Evolutionary conservation across 1,140 invertebrate genomes (phyloP), one percentile per base, ranked within the genome.

Genomic region (Schlechtendalia chinensis): DNA sequence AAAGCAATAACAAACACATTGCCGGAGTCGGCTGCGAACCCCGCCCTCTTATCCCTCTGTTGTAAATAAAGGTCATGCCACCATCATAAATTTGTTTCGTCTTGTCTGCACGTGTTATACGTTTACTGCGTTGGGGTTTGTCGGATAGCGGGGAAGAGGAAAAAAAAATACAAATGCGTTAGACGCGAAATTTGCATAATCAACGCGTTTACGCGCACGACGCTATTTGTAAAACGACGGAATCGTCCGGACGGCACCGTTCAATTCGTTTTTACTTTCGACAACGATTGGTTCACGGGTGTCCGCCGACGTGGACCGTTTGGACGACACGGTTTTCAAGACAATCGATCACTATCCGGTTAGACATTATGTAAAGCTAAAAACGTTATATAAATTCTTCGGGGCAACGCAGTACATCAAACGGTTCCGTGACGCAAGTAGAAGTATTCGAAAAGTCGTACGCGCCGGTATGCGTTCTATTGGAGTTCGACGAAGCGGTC

Each of bases 401-500:
- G 32, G 19, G 17, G 19, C 61, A 32, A 39, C 17, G 61, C 32
- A 39, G 3, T 19, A 65, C 10, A 65, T 39, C 19, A 22, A 10
- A 39, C 45, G 39, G 19, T 22, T 45, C 39, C 45, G 10, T 22
- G n/a, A n/a, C 19, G n/a, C 27, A 29, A 63, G 19, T 67, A 45
- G 3, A 8, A 39, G 32, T 39, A 39, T 39, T 67, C 22, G 22
- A 22, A 22, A 67, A 47, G 32, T 67, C 22, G 22, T 5, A 45
- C 4, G 39, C 67, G 45, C 27, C 17, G 14, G 22, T 71, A 71
- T 29, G 27, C 10, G 16, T 47, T 77, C 24, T 54, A 77, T 11
- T 59, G 24, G 59, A 77, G 32, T 77, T 27, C 16, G 39, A 39
- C 74, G 53, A 39, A 59, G 32, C 39, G 74, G 74, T 77, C 74